These are phyloP conservation scores for Brenthis daphne DNA, from an alignment of 2,888 invertebrate species.

Conservation along the genomic window DNA sequence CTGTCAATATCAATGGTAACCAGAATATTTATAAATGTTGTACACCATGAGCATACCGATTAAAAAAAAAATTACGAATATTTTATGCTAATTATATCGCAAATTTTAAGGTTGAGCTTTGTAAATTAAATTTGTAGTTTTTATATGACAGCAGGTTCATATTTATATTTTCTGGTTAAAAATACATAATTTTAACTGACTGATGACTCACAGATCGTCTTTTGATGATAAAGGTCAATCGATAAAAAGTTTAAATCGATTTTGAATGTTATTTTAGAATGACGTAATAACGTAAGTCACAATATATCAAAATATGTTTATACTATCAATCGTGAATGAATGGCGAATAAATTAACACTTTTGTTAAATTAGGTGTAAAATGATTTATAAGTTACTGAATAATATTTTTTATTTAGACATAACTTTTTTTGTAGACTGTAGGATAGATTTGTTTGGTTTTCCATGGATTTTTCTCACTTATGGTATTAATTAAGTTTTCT, in stretches of 20 bases:
- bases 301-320: neutral
- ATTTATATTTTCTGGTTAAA: conserved; percentile 7
- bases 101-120: conserved; percentile 3
- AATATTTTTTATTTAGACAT: no score
- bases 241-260: conserved; percentile 6
- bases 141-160: conserved; percentile 8
- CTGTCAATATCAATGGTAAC: conserved; percentile 15
- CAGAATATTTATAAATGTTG: conserved; percentile 10
- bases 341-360: neutral
- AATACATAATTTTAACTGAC: conserved; percentile 1
- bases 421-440: no score
- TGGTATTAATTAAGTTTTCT: no score
- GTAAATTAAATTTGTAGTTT: conserved; percentile 4
- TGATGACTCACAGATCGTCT: conserved; percentile 9
- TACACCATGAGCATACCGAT: neutral
- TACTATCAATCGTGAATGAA: neutral
- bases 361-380: neutral
- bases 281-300: conserved; percentile 7
- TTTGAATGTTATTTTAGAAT: conserved; percentile 7
- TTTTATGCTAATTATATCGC: conserved; percentile 25
- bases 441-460: no score
- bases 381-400: no score
- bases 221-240: conserved; percentile 18
- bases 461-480: no score
- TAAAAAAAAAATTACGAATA: conserved; percentile 2